A percentile compares a stretch with the other conserved stretches of the same genome.
phyloP scores from a whole-genome alignment of 2,113 vertebrate species.

The Herpailurus yagouaroundi region DNA sequence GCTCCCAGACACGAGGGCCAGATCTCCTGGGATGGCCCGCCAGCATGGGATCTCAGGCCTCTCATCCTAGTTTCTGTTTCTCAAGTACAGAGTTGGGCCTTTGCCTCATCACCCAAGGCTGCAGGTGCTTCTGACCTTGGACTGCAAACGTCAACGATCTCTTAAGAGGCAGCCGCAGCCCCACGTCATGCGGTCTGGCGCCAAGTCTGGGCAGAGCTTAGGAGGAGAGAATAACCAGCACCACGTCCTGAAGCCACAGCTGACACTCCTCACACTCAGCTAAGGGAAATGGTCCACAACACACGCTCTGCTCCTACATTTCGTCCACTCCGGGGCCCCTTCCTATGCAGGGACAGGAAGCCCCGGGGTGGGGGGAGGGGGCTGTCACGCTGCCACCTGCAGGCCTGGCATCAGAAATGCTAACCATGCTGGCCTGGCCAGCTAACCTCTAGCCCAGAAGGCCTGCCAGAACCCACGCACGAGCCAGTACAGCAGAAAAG shows the following conservation, averaged over 20 bases:
- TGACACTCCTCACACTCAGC: not conserved
- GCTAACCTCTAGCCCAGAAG: not conserved
- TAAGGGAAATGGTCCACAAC: no score
- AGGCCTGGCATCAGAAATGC: not conserved
- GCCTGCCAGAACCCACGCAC: not conserved
- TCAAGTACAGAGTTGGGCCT: not conserved
- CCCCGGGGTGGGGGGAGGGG: not conserved
- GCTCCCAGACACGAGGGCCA: not conserved
- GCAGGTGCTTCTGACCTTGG: not conserved
- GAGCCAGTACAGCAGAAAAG: not conserved
- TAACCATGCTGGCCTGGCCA: not conserved
- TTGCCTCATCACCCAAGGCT: not conserved
- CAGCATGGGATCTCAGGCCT: not conserved
- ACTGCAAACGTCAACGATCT: fast-evolving
- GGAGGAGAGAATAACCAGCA: not conserved
- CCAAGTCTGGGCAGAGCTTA: not conserved
- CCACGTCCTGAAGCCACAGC: not conserved
- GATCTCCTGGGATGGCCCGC: not conserved
- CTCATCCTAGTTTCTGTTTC: not conserved
- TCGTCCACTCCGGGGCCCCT: not conserved
- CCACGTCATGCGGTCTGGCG: not conserved
- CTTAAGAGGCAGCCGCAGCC: not conserved
- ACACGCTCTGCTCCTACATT: not conserved
- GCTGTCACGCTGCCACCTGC: not conserved
- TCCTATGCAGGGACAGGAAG: not conserved